Evolutionary conservation across 2,113 vertebrate species (phyloP), one percentile per base, ranked within the genome.

Genomic region (Nibea albiflora): DNA sequence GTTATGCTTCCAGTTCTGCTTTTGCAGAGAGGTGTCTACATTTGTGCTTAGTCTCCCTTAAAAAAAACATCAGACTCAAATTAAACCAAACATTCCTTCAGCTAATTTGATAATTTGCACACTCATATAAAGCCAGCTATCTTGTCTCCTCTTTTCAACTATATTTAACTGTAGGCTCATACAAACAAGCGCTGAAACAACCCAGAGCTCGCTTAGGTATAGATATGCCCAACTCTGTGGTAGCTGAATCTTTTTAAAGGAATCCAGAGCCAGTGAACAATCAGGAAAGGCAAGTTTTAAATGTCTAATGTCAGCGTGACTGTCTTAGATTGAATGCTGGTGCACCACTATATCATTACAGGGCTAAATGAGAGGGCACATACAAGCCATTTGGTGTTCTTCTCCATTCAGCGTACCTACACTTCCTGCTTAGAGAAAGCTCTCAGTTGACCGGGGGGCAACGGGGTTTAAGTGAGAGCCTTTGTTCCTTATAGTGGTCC

Each of bases 371-470:
- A 87, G 78, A 91, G 68, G 78, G 77, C 42, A 74, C 54, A 76
- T 28, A 60, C 69, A 79, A 76, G 66, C 52, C 20, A 85, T 89
- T 82, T 91, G 63, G 67, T 57, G 75, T 77, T 84, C 73, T 78
- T 70, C 39, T 81, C 81, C 49, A 68, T 75, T 84, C 73, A 81
- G 20, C 60, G 63, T 66, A 74, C 46, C 69, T 71, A 63, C 20
- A 87, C 86, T 78, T 92, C 85, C 87, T 80, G 75, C 85, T 69
- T 57, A 83, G 84, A 89, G 79, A 90, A 89, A 91, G 85, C 72
- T 0, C 44, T 77, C 50, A 47, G 58, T 58, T 90, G 75, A 87
- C 70, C 19, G 50, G 54, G 76, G 80, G 74, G 67, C 62, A 74
- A 56, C 22, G 8, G 12, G 71, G 47, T 74, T 92, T 76, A 85